phyloP scores from a whole-genome alignment of 2,888 invertebrate genomes.

The Oeneis ivallda region DNA sequence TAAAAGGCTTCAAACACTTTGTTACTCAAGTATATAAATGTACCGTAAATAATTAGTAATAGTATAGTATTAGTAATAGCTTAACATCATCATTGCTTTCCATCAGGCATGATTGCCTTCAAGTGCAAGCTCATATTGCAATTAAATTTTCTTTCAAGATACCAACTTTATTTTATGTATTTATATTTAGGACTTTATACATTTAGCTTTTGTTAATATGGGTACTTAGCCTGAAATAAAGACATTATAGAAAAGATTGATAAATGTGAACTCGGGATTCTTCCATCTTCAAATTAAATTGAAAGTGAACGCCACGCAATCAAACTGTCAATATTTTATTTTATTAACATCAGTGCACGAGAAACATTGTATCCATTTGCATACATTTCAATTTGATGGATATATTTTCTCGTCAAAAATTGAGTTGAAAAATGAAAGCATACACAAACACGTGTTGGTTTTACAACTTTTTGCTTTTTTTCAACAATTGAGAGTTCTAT shows the following conservation, averaged over 20 bases:
- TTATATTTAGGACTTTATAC: too few relatives aligned
- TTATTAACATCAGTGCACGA: conserved; percentile 20
- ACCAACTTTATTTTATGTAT: too few relatives aligned
- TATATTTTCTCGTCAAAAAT: conserved; percentile 17
- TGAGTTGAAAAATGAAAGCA: conserved; percentile 17
- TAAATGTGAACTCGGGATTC: not conserved
- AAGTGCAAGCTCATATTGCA: too few relatives aligned
- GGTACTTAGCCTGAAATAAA: too few relatives aligned
- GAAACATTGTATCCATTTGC: conserved; percentile 20
- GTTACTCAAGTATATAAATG: too few relatives aligned
- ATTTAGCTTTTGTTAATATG: too few relatives aligned
- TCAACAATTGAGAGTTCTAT: not conserved
- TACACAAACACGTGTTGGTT: conserved; percentile 4
- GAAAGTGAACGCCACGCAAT: conserved; percentile 5
- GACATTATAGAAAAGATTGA: not conserved
- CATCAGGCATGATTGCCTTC: too few relatives aligned
- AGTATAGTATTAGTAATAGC: too few relatives aligned
- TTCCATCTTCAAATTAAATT: not conserved
- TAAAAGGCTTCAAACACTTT: too few relatives aligned
- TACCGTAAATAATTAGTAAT: too few relatives aligned
- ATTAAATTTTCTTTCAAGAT: too few relatives aligned
- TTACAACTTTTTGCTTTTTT: not conserved
- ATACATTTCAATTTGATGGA: conserved; percentile 20
- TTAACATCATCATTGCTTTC: too few relatives aligned
- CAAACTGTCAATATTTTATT: conserved; percentile 28